phyloP scores from a whole-genome alignment of 1,140 invertebrate species.

The Cephus cinctus region DNA sequence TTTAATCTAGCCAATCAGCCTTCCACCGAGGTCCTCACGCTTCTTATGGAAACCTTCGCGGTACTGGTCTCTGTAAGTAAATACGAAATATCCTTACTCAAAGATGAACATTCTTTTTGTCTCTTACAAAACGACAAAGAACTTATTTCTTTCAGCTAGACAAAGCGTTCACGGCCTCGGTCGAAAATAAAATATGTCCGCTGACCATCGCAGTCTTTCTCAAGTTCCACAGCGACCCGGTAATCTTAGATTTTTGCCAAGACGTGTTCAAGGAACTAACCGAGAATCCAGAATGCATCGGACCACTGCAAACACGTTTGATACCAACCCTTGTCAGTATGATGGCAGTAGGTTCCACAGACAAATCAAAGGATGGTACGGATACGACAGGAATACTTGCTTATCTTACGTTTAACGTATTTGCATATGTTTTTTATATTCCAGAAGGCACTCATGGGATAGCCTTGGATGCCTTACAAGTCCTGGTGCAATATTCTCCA shows the following conservation, averaged over 20 bases:
- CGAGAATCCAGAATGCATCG: slow-evolving; percentile 63
- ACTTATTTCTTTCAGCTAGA: slow-evolving; percentile 61
- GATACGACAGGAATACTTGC: background rate
- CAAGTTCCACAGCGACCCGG: slow-evolving; percentile 68
- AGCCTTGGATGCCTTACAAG: slow-evolving; percentile 65
- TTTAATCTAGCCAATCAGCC: slow-evolving; percentile 42
- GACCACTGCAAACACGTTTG: slow-evolving; percentile 65
- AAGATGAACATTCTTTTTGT: background rate
- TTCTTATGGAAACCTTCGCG: slow-evolving; percentile 69
- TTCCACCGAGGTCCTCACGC: slow-evolving; percentile 58
- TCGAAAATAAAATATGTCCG: slow-evolving; percentile 68
- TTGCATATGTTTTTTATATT: slow-evolving; percentile 8
- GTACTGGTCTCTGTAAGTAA: slow-evolving; percentile 64
- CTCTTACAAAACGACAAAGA: slow-evolving; percentile 14
- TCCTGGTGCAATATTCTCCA: slow-evolving; percentile 63
- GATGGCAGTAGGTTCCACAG: slow-evolving; percentile 49
- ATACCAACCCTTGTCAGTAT: slow-evolving; percentile 72
- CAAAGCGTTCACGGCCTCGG: slow-evolving; percentile 65
- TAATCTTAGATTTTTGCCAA: slow-evolving; percentile 63
- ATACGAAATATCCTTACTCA: no score
- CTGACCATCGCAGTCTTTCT: slow-evolving; percentile 73
- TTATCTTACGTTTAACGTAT: background rate
- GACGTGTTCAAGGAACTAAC: slow-evolving; percentile 70
- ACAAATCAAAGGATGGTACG: slow-evolving; percentile 48
- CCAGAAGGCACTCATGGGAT: slow-evolving; percentile 50